A percentile compares a stretch with the other conserved stretches of the same genome.
Evolutionary conservation across 37 sponge, comb jelly and placozoan species (phyloP).

Genomic region (Haliclona indistincta): DNA sequence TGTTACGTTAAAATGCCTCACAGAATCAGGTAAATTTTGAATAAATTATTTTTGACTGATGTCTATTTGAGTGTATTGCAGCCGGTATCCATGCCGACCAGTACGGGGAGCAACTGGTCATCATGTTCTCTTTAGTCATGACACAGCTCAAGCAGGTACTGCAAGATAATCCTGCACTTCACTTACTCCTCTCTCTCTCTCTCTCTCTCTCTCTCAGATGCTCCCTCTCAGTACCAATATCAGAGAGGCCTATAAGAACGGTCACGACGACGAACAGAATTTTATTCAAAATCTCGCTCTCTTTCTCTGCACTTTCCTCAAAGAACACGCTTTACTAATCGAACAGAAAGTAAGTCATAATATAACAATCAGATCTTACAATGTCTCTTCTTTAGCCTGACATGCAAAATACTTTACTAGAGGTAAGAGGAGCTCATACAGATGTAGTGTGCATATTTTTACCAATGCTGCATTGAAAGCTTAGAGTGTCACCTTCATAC

Average conservation of each 20-base stretch:
- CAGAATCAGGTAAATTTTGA: conserved; percentile 82
- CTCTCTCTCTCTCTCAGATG: conserved; percentile 58
- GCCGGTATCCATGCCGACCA: conserved; percentile 87
- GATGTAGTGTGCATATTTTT: no score
- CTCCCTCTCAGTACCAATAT: conserved; percentile 93
- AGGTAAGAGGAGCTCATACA: no score
- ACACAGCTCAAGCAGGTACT: conserved; percentile 85
- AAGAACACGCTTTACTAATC: conserved; percentile 85
- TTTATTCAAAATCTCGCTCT: conserved; percentile 98
- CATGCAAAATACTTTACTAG: conserved; percentile 37
- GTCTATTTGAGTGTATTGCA: conserved; percentile 7
- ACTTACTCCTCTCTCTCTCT: background rate
- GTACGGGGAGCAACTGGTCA: conserved; percentile 77
- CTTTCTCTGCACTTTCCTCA: conserved; percentile 93
- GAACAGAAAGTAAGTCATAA: conserved; percentile 66
- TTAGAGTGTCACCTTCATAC: no score
- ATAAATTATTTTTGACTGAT: conserved; percentile 4
- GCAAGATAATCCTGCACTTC: background rate
- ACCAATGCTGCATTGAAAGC: no score
- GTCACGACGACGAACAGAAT: conserved; percentile 92
- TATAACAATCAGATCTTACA: background rate
- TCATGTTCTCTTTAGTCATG: conserved; percentile 88
- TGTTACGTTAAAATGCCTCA: conserved; percentile 95
- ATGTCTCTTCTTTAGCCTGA: conserved; percentile 30
- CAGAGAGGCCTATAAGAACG: conserved; percentile 92